These are phyloP conservation scores for Therioaphis trifolii DNA, from an alignment of 2,888 invertebrate species.

Conservation along the genomic window DNA sequence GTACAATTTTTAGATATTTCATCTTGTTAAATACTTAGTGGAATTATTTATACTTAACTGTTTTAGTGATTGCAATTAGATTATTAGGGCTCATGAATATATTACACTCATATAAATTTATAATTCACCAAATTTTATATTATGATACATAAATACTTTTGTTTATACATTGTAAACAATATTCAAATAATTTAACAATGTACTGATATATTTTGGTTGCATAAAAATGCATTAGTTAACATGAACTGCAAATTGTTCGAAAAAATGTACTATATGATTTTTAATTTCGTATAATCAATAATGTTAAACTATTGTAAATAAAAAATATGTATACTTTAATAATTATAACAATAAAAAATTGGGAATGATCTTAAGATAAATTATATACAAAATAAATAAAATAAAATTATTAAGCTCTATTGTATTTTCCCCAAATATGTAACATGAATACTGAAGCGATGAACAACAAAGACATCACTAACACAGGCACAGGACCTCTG, in stretches of 20 bases:
- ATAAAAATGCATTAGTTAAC: background rate
- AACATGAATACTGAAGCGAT: conserved; percentile 99
- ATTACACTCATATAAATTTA: too few relatives aligned
- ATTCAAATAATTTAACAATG: background rate
- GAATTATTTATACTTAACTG: too few relatives aligned
- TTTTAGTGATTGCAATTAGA: too few relatives aligned
- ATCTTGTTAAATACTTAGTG: too few relatives aligned
- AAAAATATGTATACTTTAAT: conserved; percentile 19
- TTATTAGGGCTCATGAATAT: too few relatives aligned
- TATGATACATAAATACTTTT: background rate
- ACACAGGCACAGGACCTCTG: conserved; percentile 98
- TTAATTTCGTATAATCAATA: conserved; percentile 23
- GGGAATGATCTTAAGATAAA: conserved; percentile 56
- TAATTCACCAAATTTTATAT: background rate
- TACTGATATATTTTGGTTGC: background rate
- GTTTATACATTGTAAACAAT: background rate
- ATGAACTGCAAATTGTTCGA: background rate
- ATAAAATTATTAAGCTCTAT: conserved; percentile 75
- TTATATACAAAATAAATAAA: conserved; percentile 53
- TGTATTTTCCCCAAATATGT: conserved; percentile 99
- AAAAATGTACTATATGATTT: conserved; percentile 25
- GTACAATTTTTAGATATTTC: too few relatives aligned
- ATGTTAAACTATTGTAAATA: conserved; percentile 19
- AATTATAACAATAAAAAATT: conserved; percentile 29
- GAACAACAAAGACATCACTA: conserved; percentile 98